These are phyloP conservation scores for Hesperophylax magnus DNA, from an alignment of 1,140 invertebrate genomes.

Conservation along the genomic window DNA sequence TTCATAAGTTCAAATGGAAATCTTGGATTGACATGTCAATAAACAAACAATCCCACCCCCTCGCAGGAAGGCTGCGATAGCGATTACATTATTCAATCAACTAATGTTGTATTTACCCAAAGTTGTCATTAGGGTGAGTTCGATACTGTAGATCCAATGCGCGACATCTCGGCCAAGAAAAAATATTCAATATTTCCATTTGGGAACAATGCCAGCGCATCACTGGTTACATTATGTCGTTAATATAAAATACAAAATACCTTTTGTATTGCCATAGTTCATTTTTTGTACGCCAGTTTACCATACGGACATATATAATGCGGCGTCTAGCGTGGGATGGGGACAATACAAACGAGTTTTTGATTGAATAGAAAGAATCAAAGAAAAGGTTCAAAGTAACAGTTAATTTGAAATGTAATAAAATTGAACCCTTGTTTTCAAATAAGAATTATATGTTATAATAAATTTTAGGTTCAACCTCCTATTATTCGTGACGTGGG, in stretches of 20 bases:
- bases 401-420: too few relatives aligned
- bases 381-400: too few relatives aligned
- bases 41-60: background rate
- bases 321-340: background rate
- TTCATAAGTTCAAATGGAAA: too few relatives aligned
- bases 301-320: background rate
- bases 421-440: too few relatives aligned
- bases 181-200: constrained; percentile 39
- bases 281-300: background rate
- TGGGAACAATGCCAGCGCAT: constrained; percentile 40
- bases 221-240: constrained; percentile 44
- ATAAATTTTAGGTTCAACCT: too few relatives aligned
- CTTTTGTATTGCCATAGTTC: constrained; percentile 26
- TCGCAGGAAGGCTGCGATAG: background rate
- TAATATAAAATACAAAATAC: constrained; percentile 20
- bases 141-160: constrained; percentile 49
- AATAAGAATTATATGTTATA: too few relatives aligned
- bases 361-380: constrained; percentile 12
- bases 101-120: constrained; percentile 48
- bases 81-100: constrained; percentile 46
- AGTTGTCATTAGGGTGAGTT: constrained; percentile 40
- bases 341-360: constrained; percentile 23
- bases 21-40: background rate
- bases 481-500: too few relatives aligned
- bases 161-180: constrained; percentile 55